These are phyloP conservation scores for Palloptera scutellata DNA, from an alignment of 2,888 invertebrate genomes.

Conservation along the genomic window DNA sequence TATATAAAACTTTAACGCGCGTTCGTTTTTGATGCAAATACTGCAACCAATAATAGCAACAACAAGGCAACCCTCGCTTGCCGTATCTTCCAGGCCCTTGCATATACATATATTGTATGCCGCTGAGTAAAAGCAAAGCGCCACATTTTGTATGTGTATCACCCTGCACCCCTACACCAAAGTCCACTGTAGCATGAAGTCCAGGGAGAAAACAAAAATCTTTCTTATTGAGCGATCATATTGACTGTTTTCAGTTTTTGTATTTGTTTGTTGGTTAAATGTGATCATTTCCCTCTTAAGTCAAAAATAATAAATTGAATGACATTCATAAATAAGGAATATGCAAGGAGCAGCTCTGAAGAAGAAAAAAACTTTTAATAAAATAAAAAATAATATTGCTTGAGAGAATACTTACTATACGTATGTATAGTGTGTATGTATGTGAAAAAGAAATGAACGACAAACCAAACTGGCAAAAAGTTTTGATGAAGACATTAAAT, in stretches of 20 bases:
- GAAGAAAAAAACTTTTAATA: conserved; percentile 9
- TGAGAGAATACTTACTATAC: no score
- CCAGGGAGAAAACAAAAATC: neutral
- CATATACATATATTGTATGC: no score
- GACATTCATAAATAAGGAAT: conserved; percentile 63
- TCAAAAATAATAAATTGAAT: conserved; percentile 61
- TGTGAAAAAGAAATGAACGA: neutral
- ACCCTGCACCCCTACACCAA: neutral
- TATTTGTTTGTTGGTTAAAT: conserved; percentile 40
- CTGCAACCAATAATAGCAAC: neutral
- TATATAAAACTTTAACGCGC: neutral
- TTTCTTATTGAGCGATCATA: conserved; percentile 19
- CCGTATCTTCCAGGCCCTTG: neutral
- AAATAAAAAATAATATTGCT: neutral
- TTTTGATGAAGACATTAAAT: conserved; percentile 30
- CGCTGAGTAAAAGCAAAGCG: neutral
- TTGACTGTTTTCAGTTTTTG: conserved; percentile 9
- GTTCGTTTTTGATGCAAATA: conserved; percentile 30
- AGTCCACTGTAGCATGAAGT: neutral
- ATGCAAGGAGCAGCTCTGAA: conserved; percentile 41
- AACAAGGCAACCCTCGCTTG: conserved; percentile 1
- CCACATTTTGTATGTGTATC: neutral
- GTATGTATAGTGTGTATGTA: no score
- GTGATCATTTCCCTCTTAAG: conserved; percentile 60
- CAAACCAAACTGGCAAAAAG: neutral